phyloP scores from a whole-genome alignment of 2,797 vertebrate species.

The Iguana delicatissima region DNA sequence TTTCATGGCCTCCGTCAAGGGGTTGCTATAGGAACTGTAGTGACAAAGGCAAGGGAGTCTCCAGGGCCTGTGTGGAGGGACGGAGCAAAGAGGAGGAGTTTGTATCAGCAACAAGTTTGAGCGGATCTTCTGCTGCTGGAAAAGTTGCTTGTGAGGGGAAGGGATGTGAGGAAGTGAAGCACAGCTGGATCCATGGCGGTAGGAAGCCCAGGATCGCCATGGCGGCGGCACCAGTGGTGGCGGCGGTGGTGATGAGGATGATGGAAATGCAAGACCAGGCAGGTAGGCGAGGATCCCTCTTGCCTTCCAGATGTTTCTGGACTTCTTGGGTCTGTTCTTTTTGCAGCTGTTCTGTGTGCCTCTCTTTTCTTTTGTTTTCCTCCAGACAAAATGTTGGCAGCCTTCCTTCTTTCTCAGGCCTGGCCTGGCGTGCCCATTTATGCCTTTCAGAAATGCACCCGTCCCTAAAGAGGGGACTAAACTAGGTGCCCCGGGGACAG shows the following conservation, averaged over 20 bases:
- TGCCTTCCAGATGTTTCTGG: not conserved
- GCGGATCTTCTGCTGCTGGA: constrained; percentile 56
- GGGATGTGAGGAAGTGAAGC: constrained; percentile 66
- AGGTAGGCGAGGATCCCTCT: constrained; percentile 56
- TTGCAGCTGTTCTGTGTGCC: fast-evolving
- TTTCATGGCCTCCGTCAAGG: constrained; percentile 67
- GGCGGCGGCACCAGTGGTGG: not conserved
- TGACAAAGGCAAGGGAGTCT: constrained; percentile 72
- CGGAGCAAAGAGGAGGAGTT: constrained; percentile 64
- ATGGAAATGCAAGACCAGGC: constrained; percentile 31
- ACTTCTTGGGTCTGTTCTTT: not conserved
- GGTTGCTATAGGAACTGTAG: constrained; percentile 74
- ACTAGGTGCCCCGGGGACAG: not conserved
- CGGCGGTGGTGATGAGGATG: too few relatives aligned
- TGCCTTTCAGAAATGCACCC: not conserved
- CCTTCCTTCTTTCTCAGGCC: not conserved
- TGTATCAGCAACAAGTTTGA: constrained; percentile 56
- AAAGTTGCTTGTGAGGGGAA: constrained; percentile 55
- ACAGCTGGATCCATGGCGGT: constrained; percentile 56
- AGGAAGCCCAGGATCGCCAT: constrained; percentile 4
- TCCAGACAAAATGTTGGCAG: constrained; percentile 1
- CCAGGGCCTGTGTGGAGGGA: constrained; percentile 65
- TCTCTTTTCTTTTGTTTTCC: not conserved
- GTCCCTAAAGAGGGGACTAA: not conserved
- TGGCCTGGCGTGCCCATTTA: not conserved